Base-by-base conservation (phyloP, 2,888 invertebrate genomes). In the Idaea aversata region DNA sequence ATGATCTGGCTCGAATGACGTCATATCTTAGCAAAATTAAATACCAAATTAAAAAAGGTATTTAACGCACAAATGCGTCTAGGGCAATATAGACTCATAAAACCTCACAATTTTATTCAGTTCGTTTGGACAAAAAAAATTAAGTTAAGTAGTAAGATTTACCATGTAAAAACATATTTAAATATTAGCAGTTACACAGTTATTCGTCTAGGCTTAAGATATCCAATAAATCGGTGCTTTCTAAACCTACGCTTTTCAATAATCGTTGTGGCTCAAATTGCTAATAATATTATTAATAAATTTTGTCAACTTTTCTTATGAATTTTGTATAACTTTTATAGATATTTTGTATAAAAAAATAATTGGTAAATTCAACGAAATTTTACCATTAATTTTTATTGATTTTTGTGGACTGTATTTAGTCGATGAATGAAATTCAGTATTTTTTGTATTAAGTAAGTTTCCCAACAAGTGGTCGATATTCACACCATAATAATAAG, bases 201-300 rank as follows among this genome's bases (percentile, higher is more conserved):
- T 59, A 59, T 25, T 60, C 57, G 15, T 57, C 57, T 84, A 82
- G 75, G 69, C 63, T 70, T 84, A 85, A 79, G 81, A 16, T 74
- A 78, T 82, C 81, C 82, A 83, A 79, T 84, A 80, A 82, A 77
- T 78, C 76, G 85, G 86, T 88, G 86, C 87, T 87, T 87, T 80
- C 77, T 76, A 80, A 76, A 75, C 77, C 78, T 83, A 80, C 76
- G 88, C 86, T 86, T 86, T 74, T 79, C 81, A 83, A 86, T 80
- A 79, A 80, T 80, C 79, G 81, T 84, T 84, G 85, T 84, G 85
- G 88, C 88, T 88, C 88, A 88, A 88, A 83, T 82, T 81, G 78
- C 85, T 84, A 81, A 81, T 83, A 80, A 77, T 82, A 67, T 57
- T 75, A 77, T 75, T 74, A 72, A 72, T 77, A 61, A 71, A 66